Percentiles rank a stretch among this genome's conserved stretches.
Conservation (phyloP, 2,797 vertebrate species). For the Amblyopsis hoosieri region DNA sequence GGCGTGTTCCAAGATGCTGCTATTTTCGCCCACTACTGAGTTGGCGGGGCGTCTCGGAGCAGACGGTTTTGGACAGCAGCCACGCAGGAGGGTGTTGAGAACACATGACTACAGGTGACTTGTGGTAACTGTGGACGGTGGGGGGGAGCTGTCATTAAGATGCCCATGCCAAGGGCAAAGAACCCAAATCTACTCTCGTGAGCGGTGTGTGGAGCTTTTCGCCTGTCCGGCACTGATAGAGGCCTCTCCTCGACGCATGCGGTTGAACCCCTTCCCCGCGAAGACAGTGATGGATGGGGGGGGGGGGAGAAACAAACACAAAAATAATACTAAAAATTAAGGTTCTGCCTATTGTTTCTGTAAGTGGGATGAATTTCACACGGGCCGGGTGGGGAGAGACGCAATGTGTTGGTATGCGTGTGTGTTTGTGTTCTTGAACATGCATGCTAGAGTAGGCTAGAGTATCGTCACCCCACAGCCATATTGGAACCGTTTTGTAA, state of each 20-base stretch:
- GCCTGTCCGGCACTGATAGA: conserved; percentile 10
- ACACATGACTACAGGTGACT: conserved; percentile 26
- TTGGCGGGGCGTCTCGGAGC: conserved; percentile 30
- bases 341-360: conserved; percentile 1
- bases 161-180: too few species aligned
- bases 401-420: not conserved
- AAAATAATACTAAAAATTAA: not conserved
- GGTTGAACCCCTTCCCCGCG: conserved; percentile 3
- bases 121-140: not conserved
- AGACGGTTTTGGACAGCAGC: conserved; percentile 35
- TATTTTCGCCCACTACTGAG: conserved; percentile 7
- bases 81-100: conserved; percentile 30
- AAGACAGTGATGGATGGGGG: not conserved
- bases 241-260: conserved; percentile 12
- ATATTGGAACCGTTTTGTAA: conserved; percentile 75
- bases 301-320: not conserved
- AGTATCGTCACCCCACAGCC: conserved; percentile 66
- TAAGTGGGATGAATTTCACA: conserved; percentile 9
- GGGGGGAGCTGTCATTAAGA: not conserved
- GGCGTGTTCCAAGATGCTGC: conserved; percentile 15
- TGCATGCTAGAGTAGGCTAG: conserved; percentile 65
- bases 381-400: conserved; percentile 3
- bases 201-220: not conserved
- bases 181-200: too few species aligned
- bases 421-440: conserved; percentile 32